Conservation (phyloP, 2,113 vertebrate species). For the Vicugna pacos region DNA sequence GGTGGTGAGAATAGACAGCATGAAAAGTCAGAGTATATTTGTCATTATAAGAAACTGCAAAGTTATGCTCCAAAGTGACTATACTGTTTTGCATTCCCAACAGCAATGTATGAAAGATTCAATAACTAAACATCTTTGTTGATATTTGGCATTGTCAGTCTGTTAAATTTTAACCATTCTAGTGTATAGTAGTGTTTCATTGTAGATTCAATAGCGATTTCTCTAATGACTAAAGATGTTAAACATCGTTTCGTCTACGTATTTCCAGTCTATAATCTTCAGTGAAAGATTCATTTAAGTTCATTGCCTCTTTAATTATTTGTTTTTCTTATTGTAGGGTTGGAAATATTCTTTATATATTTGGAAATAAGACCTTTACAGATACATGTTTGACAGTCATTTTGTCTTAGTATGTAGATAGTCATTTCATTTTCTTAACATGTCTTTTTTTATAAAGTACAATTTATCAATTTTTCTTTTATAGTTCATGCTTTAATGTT, state of each 20-base stretch:
- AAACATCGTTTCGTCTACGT: neutral
- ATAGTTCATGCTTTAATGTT: neutral
- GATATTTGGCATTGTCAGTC: neutral
- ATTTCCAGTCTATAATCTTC: neutral
- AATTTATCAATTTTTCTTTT: neutral
- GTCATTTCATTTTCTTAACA: neutral
- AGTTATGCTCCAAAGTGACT: neutral
- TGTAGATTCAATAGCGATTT: neutral
- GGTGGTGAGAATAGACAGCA: neutral
- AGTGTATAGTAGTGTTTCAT: neutral
- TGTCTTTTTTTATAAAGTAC: neutral
- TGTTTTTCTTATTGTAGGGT: neutral
- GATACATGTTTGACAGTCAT: neutral
- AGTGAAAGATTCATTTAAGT: neutral
- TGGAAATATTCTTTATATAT: neutral
- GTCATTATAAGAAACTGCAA: neutral
- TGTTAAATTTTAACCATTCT: neutral
- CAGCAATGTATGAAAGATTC: neutral
- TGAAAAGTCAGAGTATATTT: neutral
- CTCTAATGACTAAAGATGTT: neutral
- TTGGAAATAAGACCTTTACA: neutral
- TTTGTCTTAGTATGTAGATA: neutral
- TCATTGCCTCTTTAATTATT: neutral
- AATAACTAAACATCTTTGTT: neutral
- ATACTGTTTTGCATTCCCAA: neutral